Evolutionary conservation across 2,888 invertebrate genomes (phyloP).

Genomic region (Stegana nigrithorax): DNA sequence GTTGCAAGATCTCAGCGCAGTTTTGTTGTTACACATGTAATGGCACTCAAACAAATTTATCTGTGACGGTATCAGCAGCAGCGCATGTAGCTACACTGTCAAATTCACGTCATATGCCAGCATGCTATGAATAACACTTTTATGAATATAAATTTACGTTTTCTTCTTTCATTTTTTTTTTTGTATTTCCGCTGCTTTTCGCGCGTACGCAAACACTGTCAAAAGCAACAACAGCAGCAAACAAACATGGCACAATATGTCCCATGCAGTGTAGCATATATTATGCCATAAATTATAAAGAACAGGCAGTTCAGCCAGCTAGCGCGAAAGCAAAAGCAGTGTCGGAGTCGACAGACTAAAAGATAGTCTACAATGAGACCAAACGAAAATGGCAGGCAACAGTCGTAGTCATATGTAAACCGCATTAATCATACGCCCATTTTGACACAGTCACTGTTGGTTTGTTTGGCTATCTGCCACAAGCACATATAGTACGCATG

Average conservation of each 20-base stretch:
- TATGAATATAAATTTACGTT: too few species aligned
- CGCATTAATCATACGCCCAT: constrained; percentile 62
- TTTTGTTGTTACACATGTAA: not conserved
- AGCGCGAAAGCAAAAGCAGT: not conserved
- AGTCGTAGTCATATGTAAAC: constrained; percentile 58
- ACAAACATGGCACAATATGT: not conserved
- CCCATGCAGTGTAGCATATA: not conserved
- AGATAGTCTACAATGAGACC: too few species aligned
- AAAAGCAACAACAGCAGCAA: not conserved
- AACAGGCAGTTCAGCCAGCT: not conserved
- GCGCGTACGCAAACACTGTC: not conserved
- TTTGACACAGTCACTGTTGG: constrained; percentile 36
- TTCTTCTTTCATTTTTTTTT: not conserved
- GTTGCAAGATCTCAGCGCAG: not conserved
- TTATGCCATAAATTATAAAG: constrained; percentile 12
- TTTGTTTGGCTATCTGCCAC: not conserved
- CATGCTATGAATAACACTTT: not conserved
- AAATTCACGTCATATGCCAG: too few species aligned
- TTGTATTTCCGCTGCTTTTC: not conserved
- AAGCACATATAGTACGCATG: not conserved
- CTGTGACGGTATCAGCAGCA: too few species aligned
- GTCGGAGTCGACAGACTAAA: too few species aligned
- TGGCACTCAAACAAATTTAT: too few species aligned
- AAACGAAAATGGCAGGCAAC: not conserved
- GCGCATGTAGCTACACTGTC: too few species aligned